phyloP scores from a whole-genome alignment of 2,888 invertebrate species.

The Dilophus febrilis region DNA sequence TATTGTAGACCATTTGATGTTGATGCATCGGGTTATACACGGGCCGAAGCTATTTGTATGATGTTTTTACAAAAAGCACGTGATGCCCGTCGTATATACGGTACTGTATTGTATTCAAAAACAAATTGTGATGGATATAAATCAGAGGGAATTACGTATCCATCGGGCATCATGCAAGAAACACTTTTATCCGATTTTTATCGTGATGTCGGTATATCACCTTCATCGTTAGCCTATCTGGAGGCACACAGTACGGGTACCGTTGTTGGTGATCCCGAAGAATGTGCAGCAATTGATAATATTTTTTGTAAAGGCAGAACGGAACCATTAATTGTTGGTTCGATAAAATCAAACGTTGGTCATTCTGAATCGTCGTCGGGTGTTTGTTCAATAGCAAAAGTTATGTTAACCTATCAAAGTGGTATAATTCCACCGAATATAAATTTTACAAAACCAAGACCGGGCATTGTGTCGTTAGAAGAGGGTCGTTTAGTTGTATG shows the following conservation, averaged over 20 bases:
- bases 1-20: slow-evolving; percentile 83
- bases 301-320: slow-evolving; percentile 57
- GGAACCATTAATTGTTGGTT: slow-evolving; percentile 66
- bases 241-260: slow-evolving; percentile 82
- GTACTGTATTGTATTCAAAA: slow-evolving; percentile 56
- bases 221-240: slow-evolving; percentile 52
- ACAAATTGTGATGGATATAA: slow-evolving; percentile 68
- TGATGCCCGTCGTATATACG: slow-evolving; percentile 48
- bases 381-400: slow-evolving; percentile 67
- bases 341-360: slow-evolving; percentile 87
- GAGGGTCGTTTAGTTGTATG: slow-evolving; percentile 54
- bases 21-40: slow-evolving; percentile 61
- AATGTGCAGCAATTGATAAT: slow-evolving; percentile 64
- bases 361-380: slow-evolving; percentile 81
- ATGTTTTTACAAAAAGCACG: slow-evolving; percentile 54
- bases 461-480: slow-evolving; percentile 41
- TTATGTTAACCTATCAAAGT: slow-evolving; percentile 62
- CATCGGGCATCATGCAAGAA: slow-evolving; percentile 45
- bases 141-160: slow-evolving; percentile 50
- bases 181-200: slow-evolving; percentile 45
- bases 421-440: slow-evolving; percentile 73
- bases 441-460: slow-evolving; percentile 48
- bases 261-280: slow-evolving; percentile 68
- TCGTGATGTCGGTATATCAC: slow-evolving; percentile 50
- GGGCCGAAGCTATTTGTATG: slow-evolving; percentile 62